Evolutionary conservation across 1,140 invertebrate species (phyloP), one percentile per base, ranked within the genome.

Genomic region (Monochamus saltuarius): DNA sequence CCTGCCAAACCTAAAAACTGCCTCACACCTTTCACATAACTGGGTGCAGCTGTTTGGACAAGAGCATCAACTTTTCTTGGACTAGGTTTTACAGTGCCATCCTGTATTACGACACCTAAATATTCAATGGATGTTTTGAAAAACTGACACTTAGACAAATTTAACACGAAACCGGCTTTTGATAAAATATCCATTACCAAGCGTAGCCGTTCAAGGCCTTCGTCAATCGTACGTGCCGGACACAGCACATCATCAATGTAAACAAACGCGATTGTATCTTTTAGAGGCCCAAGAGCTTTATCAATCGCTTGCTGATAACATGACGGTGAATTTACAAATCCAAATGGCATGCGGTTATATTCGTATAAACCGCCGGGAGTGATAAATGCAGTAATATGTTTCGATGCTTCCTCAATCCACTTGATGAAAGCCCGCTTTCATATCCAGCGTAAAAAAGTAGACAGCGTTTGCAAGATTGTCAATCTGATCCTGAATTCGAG

Each of bases 201-300:
- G 40, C 63, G 37, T 37, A 73, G 37, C 36, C 58, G 52, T 35
- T 52, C 16, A 7, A 69, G 50, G 19, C 61, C 66, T 39, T 73
- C 64, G 34, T 66, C 61, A 10, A 66, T 42, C 4, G 58, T 82
- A 79, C 78, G 6, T 75, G 36, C 60, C 75, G 79, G 7, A 71
- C 66, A 43, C 55, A 67, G n/a, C 42, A 68, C 42, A 22, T 73
- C 58, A 56, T 70, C 66, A 9, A 72, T 53, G 42, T 71, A 71
- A 13, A 71, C 63, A 6, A 49, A 61, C 1, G 63, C 68, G 7
- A 51, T 52, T 9, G 37, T 66, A 29, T 56, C 59, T 63, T 61
- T 72, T 35, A 70, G 45, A 49, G 46, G 19, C 9, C 61, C 61
- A 3, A 72, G 39, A 0, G 61, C 67, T 39, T 68, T 60, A 60